These are phyloP conservation scores for Periplaneta americana DNA, from an alignment of 1,140 invertebrate species.

Conservation along the genomic window DNA sequence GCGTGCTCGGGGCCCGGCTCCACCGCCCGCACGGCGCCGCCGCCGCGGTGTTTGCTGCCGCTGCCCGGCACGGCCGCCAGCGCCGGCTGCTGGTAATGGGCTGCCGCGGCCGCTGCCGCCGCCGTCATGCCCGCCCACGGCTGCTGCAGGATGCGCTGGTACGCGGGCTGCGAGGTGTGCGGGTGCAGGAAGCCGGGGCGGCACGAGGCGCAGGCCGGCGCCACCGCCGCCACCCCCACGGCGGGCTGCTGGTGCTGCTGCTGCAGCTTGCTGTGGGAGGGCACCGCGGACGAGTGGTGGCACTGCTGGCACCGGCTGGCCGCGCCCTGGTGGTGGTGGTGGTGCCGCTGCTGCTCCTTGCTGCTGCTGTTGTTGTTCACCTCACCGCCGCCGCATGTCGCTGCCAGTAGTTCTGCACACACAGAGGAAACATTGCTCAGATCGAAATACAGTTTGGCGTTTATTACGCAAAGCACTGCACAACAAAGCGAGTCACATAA, in stretches of 20 bases:
- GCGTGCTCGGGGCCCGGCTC: conserved; percentile 18
- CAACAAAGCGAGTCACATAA: too few relatives aligned
- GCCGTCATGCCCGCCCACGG: conserved; percentile 20
- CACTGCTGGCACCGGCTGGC: neutral
- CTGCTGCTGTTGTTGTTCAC: conserved; percentile 15
- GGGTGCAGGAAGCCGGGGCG: conserved; percentile 19
- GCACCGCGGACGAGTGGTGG: neutral
- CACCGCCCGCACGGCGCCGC: neutral
- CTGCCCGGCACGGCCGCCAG: neutral
- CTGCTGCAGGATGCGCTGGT: conserved; percentile 7
- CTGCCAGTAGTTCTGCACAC: conserved; percentile 6
- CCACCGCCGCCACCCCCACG: conserved; percentile 19
- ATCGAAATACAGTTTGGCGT: too few relatives aligned
- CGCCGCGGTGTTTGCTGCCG: conserved; percentile 3
- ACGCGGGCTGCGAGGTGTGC: neutral
- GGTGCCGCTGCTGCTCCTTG: neutral
- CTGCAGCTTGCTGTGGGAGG: neutral
- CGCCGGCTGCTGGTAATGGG: neutral
- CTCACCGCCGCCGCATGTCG: conserved; percentile 10
- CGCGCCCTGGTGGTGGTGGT: neutral
- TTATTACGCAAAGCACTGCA: too few relatives aligned
- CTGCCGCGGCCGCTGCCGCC: neutral
- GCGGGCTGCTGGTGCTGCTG: conserved; percentile 16
- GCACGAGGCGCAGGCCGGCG: conserved; percentile 10
- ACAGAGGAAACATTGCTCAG: too few relatives aligned